These are phyloP conservation scores for Drosophila picticornis DNA, from an alignment of 2,888 invertebrate species.

Conservation along the genomic window DNA sequence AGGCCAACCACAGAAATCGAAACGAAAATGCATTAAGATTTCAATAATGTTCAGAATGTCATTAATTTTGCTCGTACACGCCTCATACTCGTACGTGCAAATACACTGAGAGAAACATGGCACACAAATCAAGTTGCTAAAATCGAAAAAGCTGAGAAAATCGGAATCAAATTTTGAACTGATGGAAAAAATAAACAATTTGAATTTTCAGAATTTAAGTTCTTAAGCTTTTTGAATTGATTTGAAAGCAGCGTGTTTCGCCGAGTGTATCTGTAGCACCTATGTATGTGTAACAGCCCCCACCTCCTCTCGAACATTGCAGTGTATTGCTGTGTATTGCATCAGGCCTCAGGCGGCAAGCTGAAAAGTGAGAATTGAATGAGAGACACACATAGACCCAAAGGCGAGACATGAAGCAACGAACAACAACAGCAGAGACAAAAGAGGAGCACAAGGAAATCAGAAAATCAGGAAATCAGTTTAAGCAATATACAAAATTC, in stretches of 20 bases:
- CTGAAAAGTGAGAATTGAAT: constrained; percentile 8
- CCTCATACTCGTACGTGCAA: background rate
- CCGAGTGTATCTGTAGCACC: background rate
- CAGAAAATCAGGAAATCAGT: constrained; percentile 50
- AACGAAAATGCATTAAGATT: constrained; percentile 71
- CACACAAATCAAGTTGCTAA: background rate
- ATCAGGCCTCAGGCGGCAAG: constrained; percentile 55
- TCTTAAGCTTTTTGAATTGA: background rate
- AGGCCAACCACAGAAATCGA: constrained; percentile 41
- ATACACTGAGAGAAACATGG: background rate
- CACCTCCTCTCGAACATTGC: background rate
- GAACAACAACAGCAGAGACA: background rate
- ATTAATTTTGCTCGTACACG: background rate
- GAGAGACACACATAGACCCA: constrained; percentile 5
- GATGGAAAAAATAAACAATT: background rate
- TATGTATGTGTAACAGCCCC: background rate
- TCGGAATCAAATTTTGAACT: background rate
- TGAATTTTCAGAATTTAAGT: background rate
- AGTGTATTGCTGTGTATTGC: constrained; percentile 49
- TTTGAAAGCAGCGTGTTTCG: background rate
- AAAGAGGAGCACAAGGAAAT: background rate
- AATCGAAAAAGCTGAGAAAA: background rate
- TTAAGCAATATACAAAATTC: constrained; percentile 45
- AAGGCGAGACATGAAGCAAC: background rate
- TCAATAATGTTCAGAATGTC: constrained; percentile 28